These are phyloP conservation scores for Butastur rufipennis DNA, from an alignment of 2,113 vertebrate species.

Conservation along the genomic window DNA sequence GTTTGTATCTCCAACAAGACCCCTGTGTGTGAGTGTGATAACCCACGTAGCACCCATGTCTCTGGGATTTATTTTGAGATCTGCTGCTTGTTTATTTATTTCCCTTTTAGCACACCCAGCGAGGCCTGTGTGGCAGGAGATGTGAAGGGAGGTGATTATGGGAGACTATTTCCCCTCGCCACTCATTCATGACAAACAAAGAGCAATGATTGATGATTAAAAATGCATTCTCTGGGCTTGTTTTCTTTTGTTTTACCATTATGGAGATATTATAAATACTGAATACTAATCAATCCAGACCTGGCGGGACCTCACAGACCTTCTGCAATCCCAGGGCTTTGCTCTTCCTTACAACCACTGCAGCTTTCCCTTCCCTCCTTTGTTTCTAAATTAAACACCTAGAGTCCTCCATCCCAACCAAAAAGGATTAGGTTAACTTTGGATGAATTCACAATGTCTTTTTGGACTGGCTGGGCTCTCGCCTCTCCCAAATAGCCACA, in stretches of 20 bases:
- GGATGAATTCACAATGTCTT: background rate
- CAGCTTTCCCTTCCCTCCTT: background rate
- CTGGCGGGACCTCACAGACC: constrained; percentile 75
- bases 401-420: background rate
- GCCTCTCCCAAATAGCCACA: background rate
- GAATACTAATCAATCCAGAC: constrained; percentile 85
- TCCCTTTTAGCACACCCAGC: constrained; percentile 72
- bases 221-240: constrained; percentile 84
- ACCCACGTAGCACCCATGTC: constrained; percentile 70
- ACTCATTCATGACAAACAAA: constrained; percentile 86
- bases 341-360: constrained; percentile 32
- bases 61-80: constrained; percentile 76
- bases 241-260: constrained; percentile 87
- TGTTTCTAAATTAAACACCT: background rate
- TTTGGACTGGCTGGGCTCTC: background rate
- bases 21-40: constrained; percentile 44
- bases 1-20: background rate
- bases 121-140: constrained; percentile 73
- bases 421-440: background rate
- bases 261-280: constrained; percentile 84
- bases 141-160: constrained; percentile 81
- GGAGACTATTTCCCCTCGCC: constrained; percentile 79
- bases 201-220: constrained; percentile 88
- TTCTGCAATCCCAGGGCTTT: constrained; percentile 61
- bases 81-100: constrained; percentile 78